Percentiles rank a stretch among this genome's conserved stretches.
Conservation (phyloP, 2,888 invertebrate species). For the Caenorhabditis drosophilae region DNA sequence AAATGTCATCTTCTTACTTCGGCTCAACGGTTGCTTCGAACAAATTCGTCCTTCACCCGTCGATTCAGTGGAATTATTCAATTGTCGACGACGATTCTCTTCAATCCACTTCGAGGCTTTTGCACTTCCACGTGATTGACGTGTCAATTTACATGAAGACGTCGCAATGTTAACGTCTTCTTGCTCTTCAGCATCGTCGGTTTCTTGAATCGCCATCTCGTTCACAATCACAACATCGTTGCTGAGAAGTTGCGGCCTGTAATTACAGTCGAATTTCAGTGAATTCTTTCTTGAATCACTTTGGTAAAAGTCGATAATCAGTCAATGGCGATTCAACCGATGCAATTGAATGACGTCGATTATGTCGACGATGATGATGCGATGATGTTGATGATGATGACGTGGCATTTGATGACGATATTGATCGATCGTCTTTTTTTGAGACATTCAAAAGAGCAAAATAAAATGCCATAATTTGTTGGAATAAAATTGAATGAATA, state of each 20-base stretch:
- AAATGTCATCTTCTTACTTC: slow-evolving; percentile 34
- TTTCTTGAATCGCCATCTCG: slow-evolving; percentile 7
- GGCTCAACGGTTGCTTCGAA: slow-evolving; percentile 5
- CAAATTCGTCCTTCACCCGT: too few relatives aligned
- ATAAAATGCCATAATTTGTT: slow-evolving; percentile 41
- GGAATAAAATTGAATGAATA: too few relatives aligned
- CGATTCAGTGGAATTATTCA: background rate
- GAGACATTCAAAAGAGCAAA: slow-evolving; percentile 50
- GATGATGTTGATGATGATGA: slow-evolving; percentile 2
- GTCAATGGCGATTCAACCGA: slow-evolving; percentile 43
- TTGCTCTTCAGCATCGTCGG: slow-evolving; percentile 6
- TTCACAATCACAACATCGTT: slow-evolving; percentile 30
- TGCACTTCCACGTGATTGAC: slow-evolving; percentile 16
- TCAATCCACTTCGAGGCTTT: slow-evolving; percentile 31
- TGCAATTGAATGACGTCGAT: slow-evolving; percentile 45
- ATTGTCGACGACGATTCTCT: slow-evolving; percentile 10
- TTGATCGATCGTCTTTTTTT: slow-evolving; percentile 29
- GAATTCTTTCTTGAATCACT: slow-evolving; percentile 12
- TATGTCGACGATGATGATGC: slow-evolving; percentile 18
- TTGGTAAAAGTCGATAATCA: slow-evolving; percentile 46
- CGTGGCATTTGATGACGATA: too few relatives aligned
- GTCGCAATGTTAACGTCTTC: too few relatives aligned
- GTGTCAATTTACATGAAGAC: background rate
- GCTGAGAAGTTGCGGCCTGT: slow-evolving; percentile 31
- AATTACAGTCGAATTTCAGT: background rate